Conservation (phyloP, 2,797 vertebrate species). For the Oophaga sylvatica region DNA sequence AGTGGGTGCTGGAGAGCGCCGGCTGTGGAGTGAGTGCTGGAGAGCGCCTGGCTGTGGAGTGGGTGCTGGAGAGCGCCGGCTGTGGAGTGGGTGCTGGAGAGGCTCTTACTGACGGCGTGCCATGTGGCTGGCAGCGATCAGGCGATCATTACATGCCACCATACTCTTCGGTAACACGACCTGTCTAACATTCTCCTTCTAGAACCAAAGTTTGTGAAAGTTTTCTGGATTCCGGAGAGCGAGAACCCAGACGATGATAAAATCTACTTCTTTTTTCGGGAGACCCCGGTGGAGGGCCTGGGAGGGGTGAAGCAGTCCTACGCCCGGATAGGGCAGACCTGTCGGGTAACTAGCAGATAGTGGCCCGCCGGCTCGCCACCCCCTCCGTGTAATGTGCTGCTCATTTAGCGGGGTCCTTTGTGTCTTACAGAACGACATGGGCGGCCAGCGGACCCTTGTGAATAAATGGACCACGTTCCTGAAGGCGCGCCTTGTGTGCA, state of each 20-base stretch:
- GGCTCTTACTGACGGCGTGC: not conserved
- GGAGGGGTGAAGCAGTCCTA: conserved; percentile 87
- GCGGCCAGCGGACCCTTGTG: conserved; percentile 93
- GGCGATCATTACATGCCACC: not conserved
- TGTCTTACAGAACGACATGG: conserved; percentile 89
- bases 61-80: not conserved
- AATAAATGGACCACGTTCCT: conserved; percentile 98
- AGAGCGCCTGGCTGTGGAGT: too few species aligned
- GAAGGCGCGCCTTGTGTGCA: conserved; percentile 92
- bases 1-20: too few species aligned
- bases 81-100: not conserved
- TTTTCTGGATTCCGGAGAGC: conserved; percentile 95
- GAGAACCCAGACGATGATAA: conserved; percentile 97
- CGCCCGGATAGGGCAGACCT: conserved; percentile 92
- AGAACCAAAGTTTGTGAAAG: conserved; percentile 94
- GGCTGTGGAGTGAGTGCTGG: too few species aligned
- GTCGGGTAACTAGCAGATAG: conserved; percentile 80
- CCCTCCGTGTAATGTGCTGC: not conserved
- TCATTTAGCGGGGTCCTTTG: not conserved
- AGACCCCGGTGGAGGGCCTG: conserved; percentile 89
- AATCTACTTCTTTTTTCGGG: conserved; percentile 97
- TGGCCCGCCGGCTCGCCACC: too few species aligned
- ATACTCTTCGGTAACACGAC: not conserved
- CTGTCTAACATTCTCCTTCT: conserved; percentile 32
- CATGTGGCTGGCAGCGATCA: not conserved